Evolutionary conservation across 2,888 invertebrate species (phyloP).

Genomic region (Bellardia bayeri): DNA sequence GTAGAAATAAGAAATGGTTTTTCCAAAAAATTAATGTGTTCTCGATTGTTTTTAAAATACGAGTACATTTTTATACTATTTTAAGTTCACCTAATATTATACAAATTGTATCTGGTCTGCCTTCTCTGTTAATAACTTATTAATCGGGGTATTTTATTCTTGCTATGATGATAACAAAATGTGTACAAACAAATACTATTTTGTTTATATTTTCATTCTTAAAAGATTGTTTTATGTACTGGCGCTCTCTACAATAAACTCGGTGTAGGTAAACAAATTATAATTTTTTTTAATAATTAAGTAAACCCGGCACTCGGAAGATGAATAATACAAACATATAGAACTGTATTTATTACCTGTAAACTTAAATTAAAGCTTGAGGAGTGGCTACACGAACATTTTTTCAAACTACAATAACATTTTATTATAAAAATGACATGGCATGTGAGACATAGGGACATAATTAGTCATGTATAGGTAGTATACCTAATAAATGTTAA

Average conservation of each 20-base stretch:
- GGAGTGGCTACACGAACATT: slow-evolving; percentile 25
- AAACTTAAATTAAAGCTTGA: slow-evolving; percentile 9
- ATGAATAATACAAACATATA: neutral
- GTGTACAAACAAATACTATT: neutral
- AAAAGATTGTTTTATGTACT: slow-evolving; percentile 17
- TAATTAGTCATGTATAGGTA: too few relatives aligned
- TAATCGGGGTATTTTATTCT: neutral
- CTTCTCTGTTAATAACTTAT: neutral
- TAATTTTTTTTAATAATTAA: neutral
- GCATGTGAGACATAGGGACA: neutral
- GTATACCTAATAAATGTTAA: neutral
- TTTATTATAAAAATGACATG: slow-evolving; percentile 7
- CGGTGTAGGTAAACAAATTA: slow-evolving; percentile 4
- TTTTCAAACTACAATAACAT: neutral
- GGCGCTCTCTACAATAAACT: neutral
- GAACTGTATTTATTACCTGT: neutral
- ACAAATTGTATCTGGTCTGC: neutral
- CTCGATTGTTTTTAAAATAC: too few relatives aligned
- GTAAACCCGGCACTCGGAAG: neutral
- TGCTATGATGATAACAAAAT: neutral
- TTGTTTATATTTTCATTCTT: slow-evolving; percentile 25
- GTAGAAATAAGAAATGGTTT: too few relatives aligned
- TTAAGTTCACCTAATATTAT: too few relatives aligned
- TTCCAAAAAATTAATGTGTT: too few relatives aligned
- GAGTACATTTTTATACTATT: too few relatives aligned